A percentile compares a stretch with the other conserved stretches of the same genome.
phyloP scores from a whole-genome alignment of 1,140 invertebrate genomes.

The Drosophila tristis region DNA sequence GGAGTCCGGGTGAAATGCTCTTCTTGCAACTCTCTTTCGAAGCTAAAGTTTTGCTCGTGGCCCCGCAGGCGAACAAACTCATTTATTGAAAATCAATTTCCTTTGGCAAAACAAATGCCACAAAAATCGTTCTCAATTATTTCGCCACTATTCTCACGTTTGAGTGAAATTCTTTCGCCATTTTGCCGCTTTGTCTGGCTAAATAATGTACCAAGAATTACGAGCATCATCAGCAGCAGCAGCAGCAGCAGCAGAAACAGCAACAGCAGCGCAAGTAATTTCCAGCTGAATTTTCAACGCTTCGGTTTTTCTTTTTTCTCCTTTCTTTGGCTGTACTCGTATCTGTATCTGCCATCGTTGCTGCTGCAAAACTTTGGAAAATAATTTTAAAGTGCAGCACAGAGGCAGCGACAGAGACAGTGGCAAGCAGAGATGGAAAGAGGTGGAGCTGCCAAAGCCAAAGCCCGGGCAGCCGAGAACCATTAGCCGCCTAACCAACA shows the following conservation, averaged over 20 bases:
- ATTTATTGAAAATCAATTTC: constrained; percentile 48
- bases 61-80: neutral
- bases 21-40: neutral
- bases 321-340: constrained; percentile 19
- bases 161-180: constrained; percentile 37
- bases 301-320: constrained; percentile 41
- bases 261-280: constrained; percentile 62
- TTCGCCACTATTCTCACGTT: constrained; percentile 54
- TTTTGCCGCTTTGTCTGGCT: constrained; percentile 35
- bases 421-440: constrained; percentile 5
- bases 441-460: constrained; percentile 60
- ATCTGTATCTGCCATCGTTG: neutral
- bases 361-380: constrained; percentile 61
- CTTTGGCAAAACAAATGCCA: constrained; percentile 46
- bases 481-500: constrained; percentile 43
- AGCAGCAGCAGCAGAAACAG: constrained; percentile 15
- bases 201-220: constrained; percentile 54
- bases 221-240: constrained; percentile 32
- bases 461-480: constrained; percentile 23
- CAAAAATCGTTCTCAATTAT: constrained; percentile 51
- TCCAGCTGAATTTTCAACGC: constrained; percentile 75
- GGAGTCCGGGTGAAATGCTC: constrained; percentile 1
- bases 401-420: constrained; percentile 4
- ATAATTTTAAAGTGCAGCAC: constrained; percentile 76
- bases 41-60: neutral